Evolutionary conservation across 2,888 invertebrate species (phyloP).

Genomic region (Apodemia duryi): DNA sequence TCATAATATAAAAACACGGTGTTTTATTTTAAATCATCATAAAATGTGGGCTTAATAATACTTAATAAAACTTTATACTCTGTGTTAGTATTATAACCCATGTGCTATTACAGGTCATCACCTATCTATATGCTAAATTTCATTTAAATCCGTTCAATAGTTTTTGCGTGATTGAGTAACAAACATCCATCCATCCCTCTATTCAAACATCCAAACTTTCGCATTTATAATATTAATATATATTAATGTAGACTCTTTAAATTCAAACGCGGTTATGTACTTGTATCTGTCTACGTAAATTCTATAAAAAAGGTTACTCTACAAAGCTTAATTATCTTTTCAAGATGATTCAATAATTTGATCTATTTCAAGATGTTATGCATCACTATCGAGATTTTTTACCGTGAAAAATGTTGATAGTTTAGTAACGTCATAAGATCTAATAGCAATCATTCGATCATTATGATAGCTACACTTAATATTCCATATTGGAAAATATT

Average conservation of each 20-base stretch:
- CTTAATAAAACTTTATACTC: background rate
- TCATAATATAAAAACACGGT: too few species aligned
- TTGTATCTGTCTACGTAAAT: background rate
- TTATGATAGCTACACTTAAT: slow-evolving; percentile 75
- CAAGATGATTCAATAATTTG: slow-evolving; percentile 13
- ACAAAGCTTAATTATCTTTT: slow-evolving; percentile 13
- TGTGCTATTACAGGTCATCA: too few species aligned
- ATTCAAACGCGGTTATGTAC: background rate
- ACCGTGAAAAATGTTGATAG: slow-evolving; percentile 40
- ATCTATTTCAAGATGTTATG: slow-evolving; percentile 9
- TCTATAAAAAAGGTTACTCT: background rate
- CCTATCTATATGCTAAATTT: too few species aligned
- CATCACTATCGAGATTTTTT: slow-evolving; percentile 47
- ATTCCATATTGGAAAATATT: slow-evolving; percentile 78
- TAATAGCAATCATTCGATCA: slow-evolving; percentile 64
- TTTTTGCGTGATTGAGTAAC: too few species aligned
- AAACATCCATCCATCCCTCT: too few species aligned
- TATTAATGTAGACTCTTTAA: too few species aligned
- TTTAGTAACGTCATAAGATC: slow-evolving; percentile 34
- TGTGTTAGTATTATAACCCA: background rate
- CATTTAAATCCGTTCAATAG: too few species aligned
- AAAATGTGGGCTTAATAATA: too few species aligned
- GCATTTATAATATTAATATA: too few species aligned
- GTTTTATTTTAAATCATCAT: background rate
- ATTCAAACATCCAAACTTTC: too few species aligned